These are phyloP conservation scores for Galaxea fascicularis DNA, from an alignment of 92 coral and sea anemone species.

Conservation along the genomic window DNA sequence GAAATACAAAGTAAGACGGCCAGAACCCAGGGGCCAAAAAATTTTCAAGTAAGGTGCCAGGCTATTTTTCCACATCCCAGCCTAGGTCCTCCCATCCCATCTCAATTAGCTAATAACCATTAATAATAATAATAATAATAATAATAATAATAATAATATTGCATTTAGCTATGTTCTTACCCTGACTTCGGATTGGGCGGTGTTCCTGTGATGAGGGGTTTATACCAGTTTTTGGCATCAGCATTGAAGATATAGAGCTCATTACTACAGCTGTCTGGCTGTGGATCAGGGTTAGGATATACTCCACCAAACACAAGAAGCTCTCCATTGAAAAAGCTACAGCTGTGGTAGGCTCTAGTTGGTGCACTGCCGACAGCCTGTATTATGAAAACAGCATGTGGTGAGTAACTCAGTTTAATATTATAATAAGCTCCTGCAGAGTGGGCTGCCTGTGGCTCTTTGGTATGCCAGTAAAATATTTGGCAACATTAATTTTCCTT, in stretches of 20 bases:
- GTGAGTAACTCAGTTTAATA: not conserved
- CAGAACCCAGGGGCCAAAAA: no score
- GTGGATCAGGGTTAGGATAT: constrained; percentile 92
- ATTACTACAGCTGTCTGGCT: constrained; percentile 91
- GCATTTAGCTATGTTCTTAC: no score
- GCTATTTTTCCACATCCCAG: no score
- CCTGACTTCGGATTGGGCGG: constrained; percentile 90
- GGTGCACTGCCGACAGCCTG: constrained; percentile 96
- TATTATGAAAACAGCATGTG: not conserved
- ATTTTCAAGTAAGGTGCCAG: no score
- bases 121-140: no score
- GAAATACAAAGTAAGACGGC: no score
- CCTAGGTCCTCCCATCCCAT: no score
- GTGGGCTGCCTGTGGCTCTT: not conserved
- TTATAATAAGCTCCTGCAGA: not conserved
- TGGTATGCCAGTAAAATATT: not conserved
- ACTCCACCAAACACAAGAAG: constrained; percentile 95
- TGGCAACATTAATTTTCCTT: not conserved
- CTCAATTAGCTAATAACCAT: no score
- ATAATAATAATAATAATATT: no score
- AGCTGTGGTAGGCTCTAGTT: constrained; percentile 91
- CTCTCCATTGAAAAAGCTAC: constrained; percentile 84
- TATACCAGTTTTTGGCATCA: constrained; percentile 86
- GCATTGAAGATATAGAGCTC: constrained; percentile 87
- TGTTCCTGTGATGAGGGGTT: constrained; percentile 79